Conservation (phyloP, 1,140 invertebrate genomes). For the Bilobella aurantiaca region DNA sequence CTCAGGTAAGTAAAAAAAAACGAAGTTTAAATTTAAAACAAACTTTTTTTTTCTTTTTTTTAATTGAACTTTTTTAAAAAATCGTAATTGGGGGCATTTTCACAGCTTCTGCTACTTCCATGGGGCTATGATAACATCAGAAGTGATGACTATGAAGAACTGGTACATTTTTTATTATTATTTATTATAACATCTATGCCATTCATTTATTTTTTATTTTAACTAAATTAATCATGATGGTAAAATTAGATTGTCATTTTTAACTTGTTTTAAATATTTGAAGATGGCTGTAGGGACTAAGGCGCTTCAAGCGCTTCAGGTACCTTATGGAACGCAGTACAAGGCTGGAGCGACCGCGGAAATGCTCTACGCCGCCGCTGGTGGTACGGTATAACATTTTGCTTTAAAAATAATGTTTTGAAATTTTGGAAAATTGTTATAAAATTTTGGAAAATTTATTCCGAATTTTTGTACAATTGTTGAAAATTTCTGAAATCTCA, state of each 20-base stretch:
- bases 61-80: not conserved
- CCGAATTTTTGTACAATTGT: too few species aligned
- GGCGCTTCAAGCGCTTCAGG: slow-evolving; percentile 14
- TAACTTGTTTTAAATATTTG: too few species aligned
- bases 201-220: not conserved
- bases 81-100: not conserved
- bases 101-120: slow-evolving; percentile 23
- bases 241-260: too few species aligned
- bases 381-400: too few species aligned
- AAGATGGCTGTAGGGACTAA: slow-evolving; percentile 17
- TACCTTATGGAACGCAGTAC: slow-evolving; percentile 26
- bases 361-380: slow-evolving; percentile 28
- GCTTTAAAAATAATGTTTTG: too few species aligned
- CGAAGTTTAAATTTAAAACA: too few species aligned
- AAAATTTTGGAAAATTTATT: too few species aligned
- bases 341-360: slow-evolving; percentile 25
- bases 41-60: not conserved
- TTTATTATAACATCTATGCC: not conserved
- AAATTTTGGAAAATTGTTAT: too few species aligned
- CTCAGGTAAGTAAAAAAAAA: too few species aligned
- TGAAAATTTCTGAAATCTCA: too few species aligned
- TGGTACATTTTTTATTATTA: slow-evolving; percentile 12
- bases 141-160: slow-evolving; percentile 23
- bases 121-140: slow-evolving; percentile 22
- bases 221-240: too few species aligned